A percentile compares a stretch with the other conserved stretches of the same genome.
phyloP scores from a whole-genome alignment of 2,113 vertebrate genomes.

The Toxostoma redivivum region DNA sequence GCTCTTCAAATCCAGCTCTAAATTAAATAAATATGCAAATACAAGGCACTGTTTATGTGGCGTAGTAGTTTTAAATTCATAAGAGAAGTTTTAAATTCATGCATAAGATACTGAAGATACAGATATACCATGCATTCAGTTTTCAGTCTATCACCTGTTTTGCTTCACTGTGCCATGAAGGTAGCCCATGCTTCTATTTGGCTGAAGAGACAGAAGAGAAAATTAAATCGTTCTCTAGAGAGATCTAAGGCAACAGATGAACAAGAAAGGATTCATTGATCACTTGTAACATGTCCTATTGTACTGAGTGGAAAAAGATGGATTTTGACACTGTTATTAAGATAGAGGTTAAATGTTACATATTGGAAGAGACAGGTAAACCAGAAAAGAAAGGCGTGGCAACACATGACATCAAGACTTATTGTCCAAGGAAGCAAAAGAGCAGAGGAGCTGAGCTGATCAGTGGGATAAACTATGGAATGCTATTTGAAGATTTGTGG shows the following conservation, averaged over 20 bases:
- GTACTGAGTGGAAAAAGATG: neutral
- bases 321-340: fast-evolving
- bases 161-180: neutral
- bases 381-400: neutral
- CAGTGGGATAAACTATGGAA: neutral
- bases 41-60: neutral
- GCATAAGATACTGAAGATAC: neutral
- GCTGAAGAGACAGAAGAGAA: neutral
- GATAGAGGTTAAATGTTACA: neutral
- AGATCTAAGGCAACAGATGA: neutral
- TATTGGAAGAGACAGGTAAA: neutral
- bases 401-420: neutral
- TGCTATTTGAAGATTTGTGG: neutral
- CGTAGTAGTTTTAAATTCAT: neutral
- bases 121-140: neutral
- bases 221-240: neutral
- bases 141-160: neutral
- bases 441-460: neutral
- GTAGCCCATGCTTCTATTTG: neutral
- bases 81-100: neutral
- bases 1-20: neutral
- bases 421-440: neutral
- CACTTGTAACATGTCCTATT: neutral
- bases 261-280: neutral
- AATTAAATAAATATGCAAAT: neutral